Conservation (phyloP, 2,888 invertebrate species). For the Hedya salicella region DNA sequence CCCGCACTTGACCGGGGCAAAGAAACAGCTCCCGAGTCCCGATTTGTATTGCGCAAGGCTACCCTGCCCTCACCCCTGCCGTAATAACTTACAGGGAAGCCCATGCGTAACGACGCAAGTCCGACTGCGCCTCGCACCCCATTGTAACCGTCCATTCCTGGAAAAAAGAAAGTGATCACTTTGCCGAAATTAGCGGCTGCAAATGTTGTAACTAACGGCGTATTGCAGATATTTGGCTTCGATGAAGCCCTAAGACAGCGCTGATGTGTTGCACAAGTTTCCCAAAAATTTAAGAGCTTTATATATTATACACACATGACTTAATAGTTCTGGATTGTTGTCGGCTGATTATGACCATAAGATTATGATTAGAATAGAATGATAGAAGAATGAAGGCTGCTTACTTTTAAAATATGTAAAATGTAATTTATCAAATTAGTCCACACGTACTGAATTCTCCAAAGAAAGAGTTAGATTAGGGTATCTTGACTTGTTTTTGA, state of each 20-base stretch:
- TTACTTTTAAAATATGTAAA: no score
- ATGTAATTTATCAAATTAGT: slow-evolving; percentile 21
- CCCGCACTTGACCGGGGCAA: slow-evolving; percentile 36
- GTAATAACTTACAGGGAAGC: slow-evolving; percentile 40
- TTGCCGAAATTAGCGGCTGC: slow-evolving; percentile 32
- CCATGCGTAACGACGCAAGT: slow-evolving; percentile 36
- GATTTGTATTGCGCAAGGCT: slow-evolving; percentile 40
- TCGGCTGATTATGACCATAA: no score
- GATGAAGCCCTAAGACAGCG: slow-evolving; percentile 19
- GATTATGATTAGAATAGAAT: no score
- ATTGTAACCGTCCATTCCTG: slow-evolving; percentile 36
- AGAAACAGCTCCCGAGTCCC: slow-evolving; percentile 35
- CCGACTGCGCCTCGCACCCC: slow-evolving; percentile 22
- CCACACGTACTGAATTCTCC: slow-evolving; percentile 19
- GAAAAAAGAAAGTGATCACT: slow-evolving; percentile 40
- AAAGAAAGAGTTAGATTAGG: slow-evolving; percentile 24
- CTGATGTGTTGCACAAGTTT: not conserved
- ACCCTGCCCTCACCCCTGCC: slow-evolving; percentile 41
- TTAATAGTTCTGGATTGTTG: no score
- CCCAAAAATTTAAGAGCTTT: slow-evolving; percentile 9
- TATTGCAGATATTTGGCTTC: slow-evolving; percentile 32
- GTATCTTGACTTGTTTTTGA: slow-evolving; percentile 36
- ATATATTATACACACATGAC: not conserved
- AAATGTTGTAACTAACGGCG: slow-evolving; percentile 27
- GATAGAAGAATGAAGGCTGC: no score